phyloP scores from a whole-genome alignment of 1,140 invertebrate genomes.

The Drosophila melanogaster region DNA sequence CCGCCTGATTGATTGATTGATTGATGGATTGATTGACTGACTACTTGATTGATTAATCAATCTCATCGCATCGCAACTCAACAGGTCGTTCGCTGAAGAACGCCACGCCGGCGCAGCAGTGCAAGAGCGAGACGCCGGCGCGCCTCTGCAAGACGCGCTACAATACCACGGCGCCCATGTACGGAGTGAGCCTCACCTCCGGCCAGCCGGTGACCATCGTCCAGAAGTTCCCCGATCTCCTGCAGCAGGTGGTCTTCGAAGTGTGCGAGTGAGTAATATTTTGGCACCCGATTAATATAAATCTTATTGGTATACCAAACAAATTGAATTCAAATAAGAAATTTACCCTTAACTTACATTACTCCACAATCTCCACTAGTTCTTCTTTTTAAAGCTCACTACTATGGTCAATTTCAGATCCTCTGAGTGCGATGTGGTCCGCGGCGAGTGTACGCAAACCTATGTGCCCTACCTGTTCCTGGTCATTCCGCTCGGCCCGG shows the following conservation, averaged over 20 bases:
- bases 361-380: too few relatives aligned
- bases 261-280: slow-evolving; percentile 89
- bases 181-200: slow-evolving; percentile 95
- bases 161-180: slow-evolving; percentile 97
- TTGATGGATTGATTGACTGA: slow-evolving; percentile 9
- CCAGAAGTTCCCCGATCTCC: slow-evolving; percentile 96
- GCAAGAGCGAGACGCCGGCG: slow-evolving; percentile 87
- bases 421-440: slow-evolving; percentile 93
- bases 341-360: too few relatives aligned
- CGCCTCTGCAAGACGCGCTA: slow-evolving; percentile 94
- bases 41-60: slow-evolving; percentile 30
- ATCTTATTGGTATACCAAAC: background rate
- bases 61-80: slow-evolving; percentile 11
- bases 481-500: slow-evolving; percentile 94
- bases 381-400: background rate
- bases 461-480: slow-evolving; percentile 96
- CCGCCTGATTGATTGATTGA: slow-evolving; percentile 40
- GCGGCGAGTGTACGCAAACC: slow-evolving; percentile 95
- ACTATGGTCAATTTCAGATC: slow-evolving; percentile 86
- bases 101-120: slow-evolving; percentile 76
- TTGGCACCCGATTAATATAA: background rate
- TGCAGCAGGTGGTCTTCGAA: slow-evolving; percentile 97
- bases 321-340: too few relatives aligned
- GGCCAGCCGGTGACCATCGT: slow-evolving; percentile 96
- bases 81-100: slow-evolving; percentile 77